These are phyloP conservation scores for Carassius auratus DNA, from an alignment of 2,113 vertebrate species.

Conservation along the genomic window DNA sequence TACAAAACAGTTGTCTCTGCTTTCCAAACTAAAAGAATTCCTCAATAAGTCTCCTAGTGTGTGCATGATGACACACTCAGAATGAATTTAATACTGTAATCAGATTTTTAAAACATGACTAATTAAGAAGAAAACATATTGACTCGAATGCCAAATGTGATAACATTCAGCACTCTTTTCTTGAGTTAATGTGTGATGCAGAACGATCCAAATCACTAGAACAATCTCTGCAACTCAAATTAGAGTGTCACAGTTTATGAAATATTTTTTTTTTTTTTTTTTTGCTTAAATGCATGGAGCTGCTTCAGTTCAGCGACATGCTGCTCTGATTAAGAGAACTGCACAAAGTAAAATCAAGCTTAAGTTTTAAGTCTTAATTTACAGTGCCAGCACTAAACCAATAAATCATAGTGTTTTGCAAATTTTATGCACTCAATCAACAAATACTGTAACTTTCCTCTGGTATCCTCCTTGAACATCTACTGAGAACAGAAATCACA, in stretches of 20 bases:
- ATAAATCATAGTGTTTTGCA: not conserved
- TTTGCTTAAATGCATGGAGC: not conserved
- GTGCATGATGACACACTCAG: slow-evolving; percentile 12
- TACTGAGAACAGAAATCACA: not conserved
- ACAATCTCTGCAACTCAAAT: slow-evolving; percentile 40
- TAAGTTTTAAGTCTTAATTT: not conserved
- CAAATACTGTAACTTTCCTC: slow-evolving; percentile 7
- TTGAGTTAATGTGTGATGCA: slow-evolving; percentile 8
- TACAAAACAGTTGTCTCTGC: not conserved
- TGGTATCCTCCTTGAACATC: not conserved
- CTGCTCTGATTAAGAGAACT: slow-evolving; percentile 19
- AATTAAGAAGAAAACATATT: slow-evolving; percentile 37
- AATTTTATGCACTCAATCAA: not conserved
- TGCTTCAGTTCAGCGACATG: slow-evolving; percentile 3
- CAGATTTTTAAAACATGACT: slow-evolving; percentile 28
- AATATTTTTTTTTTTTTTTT: slow-evolving; percentile 1
- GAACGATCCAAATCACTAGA: slow-evolving; percentile 26
- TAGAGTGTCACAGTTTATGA: slow-evolving; percentile 33
- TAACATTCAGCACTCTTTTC: not conserved
- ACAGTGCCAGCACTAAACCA: not conserved
- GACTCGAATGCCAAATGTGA: slow-evolving; percentile 25
- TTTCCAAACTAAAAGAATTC: not conserved
- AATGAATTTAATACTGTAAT: slow-evolving; percentile 46
- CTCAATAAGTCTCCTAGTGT: not conserved
- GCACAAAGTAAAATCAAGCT: not conserved